Evolutionary conservation across 2,888 invertebrate species (phyloP).

Genomic region (Drosophila helvetica): DNA sequence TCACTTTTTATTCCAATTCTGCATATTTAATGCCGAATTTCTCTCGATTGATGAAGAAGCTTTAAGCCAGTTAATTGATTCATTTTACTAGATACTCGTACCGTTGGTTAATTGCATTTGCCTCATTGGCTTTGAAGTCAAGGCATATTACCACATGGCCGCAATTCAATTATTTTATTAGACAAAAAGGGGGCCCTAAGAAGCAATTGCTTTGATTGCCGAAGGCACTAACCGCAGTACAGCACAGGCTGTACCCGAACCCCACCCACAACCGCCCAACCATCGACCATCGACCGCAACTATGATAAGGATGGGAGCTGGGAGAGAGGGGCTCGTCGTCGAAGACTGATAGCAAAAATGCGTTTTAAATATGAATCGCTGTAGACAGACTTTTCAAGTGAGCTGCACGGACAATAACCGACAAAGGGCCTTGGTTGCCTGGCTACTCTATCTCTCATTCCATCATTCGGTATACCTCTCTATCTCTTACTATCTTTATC

Average conservation of each 20-base stretch:
- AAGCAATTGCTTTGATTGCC: constrained; percentile 73
- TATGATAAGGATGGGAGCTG: constrained; percentile 49
- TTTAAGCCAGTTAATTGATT: constrained; percentile 26
- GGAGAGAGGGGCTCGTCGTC: not conserved
- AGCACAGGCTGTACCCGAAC: constrained; percentile 10
- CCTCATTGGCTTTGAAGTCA: constrained; percentile 63
- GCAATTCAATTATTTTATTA: constrained; percentile 75
- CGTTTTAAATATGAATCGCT: constrained; percentile 68
- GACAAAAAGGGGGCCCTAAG: constrained; percentile 41
- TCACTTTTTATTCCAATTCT: not conserved
- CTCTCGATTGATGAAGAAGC: not conserved
- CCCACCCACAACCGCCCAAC: not conserved
- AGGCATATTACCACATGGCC: constrained; percentile 66
- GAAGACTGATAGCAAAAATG: constrained; percentile 58
- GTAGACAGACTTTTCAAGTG: constrained; percentile 26
- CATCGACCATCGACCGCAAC: constrained; percentile 56
- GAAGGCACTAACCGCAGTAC: constrained; percentile 59
- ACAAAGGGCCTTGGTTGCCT: constrained; percentile 11
- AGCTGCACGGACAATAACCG: constrained; percentile 35
- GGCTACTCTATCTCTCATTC: constrained; percentile 1
- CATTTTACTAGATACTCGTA: constrained; percentile 8
- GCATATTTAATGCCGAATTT: not conserved
- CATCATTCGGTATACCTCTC: no score
- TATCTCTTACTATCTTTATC: not conserved
- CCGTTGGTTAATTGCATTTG: constrained; percentile 59